These are phyloP conservation scores for Keiferia lycopersicella DNA, from an alignment of 2,888 invertebrate species.

Conservation along the genomic window DNA sequence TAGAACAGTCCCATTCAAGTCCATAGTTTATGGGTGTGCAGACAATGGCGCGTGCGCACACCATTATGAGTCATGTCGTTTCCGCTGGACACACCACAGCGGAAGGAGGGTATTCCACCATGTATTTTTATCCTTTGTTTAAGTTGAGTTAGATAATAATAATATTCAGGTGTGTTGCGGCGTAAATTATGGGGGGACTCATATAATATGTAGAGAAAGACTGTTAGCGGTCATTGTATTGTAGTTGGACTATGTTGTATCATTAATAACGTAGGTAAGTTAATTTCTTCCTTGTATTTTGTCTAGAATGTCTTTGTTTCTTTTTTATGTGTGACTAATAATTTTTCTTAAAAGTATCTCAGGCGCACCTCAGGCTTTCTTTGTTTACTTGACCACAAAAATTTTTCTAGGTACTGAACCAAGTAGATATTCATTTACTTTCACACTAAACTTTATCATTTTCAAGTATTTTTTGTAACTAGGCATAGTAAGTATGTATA, in stretches of 20 bases:
- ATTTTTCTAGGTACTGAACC: no score
- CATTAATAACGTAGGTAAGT: no score
- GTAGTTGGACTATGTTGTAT: neutral
- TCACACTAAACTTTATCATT: no score
- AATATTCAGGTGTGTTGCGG: constrained; percentile 14
- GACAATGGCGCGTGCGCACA: constrained; percentile 48
- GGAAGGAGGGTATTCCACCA: constrained; percentile 57
- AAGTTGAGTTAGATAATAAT: constrained; percentile 10
- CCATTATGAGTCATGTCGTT: constrained; percentile 58
- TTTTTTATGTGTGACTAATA: no score
- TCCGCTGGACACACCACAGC: constrained; percentile 53
- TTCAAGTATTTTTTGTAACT: no score
- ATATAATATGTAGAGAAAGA: neutral
- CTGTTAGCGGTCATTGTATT: neutral
- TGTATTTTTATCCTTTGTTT: constrained; percentile 34
- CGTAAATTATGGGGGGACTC: neutral
- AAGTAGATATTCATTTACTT: no score
- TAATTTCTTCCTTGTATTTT: no score
- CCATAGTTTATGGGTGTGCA: constrained; percentile 59
- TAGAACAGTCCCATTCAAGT: constrained; percentile 21
- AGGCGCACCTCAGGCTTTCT: no score
- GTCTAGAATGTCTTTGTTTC: no score
- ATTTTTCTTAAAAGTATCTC: no score
- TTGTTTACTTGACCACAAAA: neutral
- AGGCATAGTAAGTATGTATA: no score